Percentiles rank a stretch among this genome's conserved stretches.
These are phyloP conservation scores for Brachionus rubens DNA, from an alignment of 1,140 invertebrate genomes.

Conservation along the genomic window DNA sequence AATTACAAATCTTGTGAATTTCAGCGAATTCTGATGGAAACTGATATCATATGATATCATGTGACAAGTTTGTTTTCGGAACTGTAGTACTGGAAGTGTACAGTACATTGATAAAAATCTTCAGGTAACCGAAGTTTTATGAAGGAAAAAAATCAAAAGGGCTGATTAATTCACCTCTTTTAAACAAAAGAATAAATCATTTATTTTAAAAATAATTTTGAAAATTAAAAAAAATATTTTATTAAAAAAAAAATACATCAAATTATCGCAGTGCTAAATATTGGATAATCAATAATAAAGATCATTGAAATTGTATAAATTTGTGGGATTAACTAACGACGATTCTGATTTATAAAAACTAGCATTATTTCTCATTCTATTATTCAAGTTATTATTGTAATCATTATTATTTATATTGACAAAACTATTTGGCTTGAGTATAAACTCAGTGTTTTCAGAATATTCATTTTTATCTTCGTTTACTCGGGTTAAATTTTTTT, in stretches of 20 bases:
- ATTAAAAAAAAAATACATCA: background rate
- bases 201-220: background rate
- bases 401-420: background rate
- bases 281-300: slow-evolving; percentile 10
- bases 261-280: background rate
- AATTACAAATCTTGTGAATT: too few relatives aligned
- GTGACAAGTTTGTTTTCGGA: too few relatives aligned
- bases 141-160: too few relatives aligned
- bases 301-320: slow-evolving; percentile 9
- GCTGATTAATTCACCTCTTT: too few relatives aligned
- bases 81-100: too few relatives aligned
- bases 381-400: background rate
- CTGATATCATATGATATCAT: too few relatives aligned
- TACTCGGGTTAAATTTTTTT: slow-evolving; percentile 20
- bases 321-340: background rate
- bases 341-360: slow-evolving; percentile 9
- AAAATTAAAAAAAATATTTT: background rate
- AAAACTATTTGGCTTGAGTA: background rate
- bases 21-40: too few relatives aligned
- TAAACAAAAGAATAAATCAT: too few relatives aligned
- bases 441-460: slow-evolving; percentile 11
- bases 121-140: too few relatives aligned
- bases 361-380: slow-evolving; percentile 5
- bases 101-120: too few relatives aligned
- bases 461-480: background rate